Conservation (phyloP, 2,888 invertebrate genomes). For the Theretra japonica region DNA sequence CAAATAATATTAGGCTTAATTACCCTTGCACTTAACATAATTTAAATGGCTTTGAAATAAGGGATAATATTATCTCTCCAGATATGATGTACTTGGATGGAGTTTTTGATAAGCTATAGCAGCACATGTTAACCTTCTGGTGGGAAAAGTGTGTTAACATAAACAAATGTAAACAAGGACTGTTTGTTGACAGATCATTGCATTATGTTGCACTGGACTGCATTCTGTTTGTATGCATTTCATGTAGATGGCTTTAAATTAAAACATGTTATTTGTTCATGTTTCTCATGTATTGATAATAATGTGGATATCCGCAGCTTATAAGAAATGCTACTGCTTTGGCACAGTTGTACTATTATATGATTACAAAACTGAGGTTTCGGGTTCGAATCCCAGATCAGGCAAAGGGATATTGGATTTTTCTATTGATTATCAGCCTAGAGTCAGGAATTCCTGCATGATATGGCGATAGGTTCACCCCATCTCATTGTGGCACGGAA, state of each 20-base stretch:
- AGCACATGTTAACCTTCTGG: slow-evolving; percentile 16
- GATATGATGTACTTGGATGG: not conserved
- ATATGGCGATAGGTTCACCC: too few species aligned
- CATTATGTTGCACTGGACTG: not conserved
- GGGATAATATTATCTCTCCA: not conserved
- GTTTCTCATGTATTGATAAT: not conserved
- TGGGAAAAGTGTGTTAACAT: slow-evolving; percentile 20
- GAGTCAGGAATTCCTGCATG: too few species aligned
- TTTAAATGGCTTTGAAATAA: not conserved
- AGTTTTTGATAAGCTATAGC: slow-evolving; percentile 11
- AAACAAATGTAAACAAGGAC: slow-evolving; percentile 25
- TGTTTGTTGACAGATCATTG: slow-evolving; percentile 16
- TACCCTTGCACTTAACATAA: too few species aligned
- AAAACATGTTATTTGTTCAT: not conserved
- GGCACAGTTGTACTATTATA: too few species aligned
- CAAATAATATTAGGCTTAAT: too few species aligned
- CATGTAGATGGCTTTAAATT: not conserved
- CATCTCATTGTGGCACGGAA: too few species aligned
- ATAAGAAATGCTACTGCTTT: too few species aligned
- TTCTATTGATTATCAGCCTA: too few species aligned
- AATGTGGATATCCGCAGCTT: not conserved
- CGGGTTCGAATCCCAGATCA: too few species aligned
- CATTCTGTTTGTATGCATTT: not conserved
- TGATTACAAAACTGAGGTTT: too few species aligned
- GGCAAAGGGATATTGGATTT: too few species aligned